Evolutionary conservation across 2,797 vertebrate genomes (phyloP), one percentile per base, ranked within the genome.

Genomic region (Malacoraja senta): DNA sequence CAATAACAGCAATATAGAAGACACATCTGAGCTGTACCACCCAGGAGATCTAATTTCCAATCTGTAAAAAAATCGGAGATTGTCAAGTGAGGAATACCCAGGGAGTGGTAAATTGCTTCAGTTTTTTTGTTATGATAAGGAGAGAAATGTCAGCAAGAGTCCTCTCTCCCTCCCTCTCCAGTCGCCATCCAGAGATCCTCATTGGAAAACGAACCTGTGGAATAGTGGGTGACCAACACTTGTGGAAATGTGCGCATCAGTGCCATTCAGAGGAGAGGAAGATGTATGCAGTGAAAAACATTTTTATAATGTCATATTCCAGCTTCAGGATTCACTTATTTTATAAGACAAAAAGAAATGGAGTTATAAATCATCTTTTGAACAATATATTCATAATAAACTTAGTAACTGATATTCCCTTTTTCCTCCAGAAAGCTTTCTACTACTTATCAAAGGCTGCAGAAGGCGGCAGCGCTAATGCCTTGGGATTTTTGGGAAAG

Each of bases 401-500:
- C 53, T 32, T 93, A 94, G 93, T 91, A 58, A 44, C 93, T 32
- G 10, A 71, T 94, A 93, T 94, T 74, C 94, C 94, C 94, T 74
- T 94, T 94, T 95, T 93, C 94, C 93, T 94, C 93, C 91, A 96
- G 95, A 96, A 96, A 95, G 95, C 95, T 65, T 93, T 95, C 76
- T 95, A 95, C 94, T 95, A 96, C 94, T 96, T 96, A 93, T 94
- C 94, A 94, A 96, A 96, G 91, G 95, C 96, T 84, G 95, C 95
- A 83, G 95, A 95, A 21, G 94, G 95, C 0, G 95, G 95, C 12
- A 95, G 93, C 94, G 91, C 95, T 93, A 94, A 96, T 93, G 95
- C 95, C 84, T 95, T 95, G 96, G 95, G 95, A 78, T 94, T 96
- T 93, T 95, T 96, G 94, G 95, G 95, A 95, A 95, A 96, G 95